Percentiles rank a stretch among this genome's conserved stretches.
Evolutionary conservation across 1,140 invertebrate genomes (phyloP).

Genomic region (Sweltsa coloradensis): DNA sequence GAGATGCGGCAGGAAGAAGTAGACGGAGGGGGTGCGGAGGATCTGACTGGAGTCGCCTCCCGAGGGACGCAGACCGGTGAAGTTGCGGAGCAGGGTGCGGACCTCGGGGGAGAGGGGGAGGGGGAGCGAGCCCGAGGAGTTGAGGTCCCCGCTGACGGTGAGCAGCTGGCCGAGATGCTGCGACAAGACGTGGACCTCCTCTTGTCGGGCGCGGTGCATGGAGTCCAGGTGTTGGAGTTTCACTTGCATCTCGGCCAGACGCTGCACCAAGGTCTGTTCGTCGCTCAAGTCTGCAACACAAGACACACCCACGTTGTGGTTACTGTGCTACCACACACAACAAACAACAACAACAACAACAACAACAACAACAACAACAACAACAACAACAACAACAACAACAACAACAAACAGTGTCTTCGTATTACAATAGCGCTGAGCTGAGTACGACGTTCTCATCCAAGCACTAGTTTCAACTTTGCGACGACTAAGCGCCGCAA

Average conservation of each 20-base stretch:
- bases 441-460: no score
- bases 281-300: conserved; percentile 43
- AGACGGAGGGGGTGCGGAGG: conserved; percentile 61
- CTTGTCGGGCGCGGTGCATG: conserved; percentile 52
- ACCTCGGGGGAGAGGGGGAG: conserved; percentile 26
- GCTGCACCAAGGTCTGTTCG: conserved; percentile 51
- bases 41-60: conserved; percentile 14
- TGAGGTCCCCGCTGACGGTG: conserved; percentile 15
- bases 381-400: no score
- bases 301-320: no score
- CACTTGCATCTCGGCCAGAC: conserved; percentile 54
- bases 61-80: conserved; percentile 28
- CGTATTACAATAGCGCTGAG: no score
- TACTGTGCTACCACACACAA: no score
- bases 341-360: no score
- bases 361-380: no score
- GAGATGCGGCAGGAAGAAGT: conserved; percentile 79
- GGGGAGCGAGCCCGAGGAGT: conserved; percentile 35
- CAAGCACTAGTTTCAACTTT: no score
- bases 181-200: conserved; percentile 51
- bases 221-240: conserved; percentile 57
- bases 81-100: conserved; percentile 16
- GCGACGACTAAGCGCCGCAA: no score
- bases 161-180: conserved; percentile 39
- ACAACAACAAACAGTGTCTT: no score